Percentiles rank a stretch among this genome's conserved stretches.
Conservation (phyloP, 2,113 vertebrate species). For the Phaethornis superciliosus region DNA sequence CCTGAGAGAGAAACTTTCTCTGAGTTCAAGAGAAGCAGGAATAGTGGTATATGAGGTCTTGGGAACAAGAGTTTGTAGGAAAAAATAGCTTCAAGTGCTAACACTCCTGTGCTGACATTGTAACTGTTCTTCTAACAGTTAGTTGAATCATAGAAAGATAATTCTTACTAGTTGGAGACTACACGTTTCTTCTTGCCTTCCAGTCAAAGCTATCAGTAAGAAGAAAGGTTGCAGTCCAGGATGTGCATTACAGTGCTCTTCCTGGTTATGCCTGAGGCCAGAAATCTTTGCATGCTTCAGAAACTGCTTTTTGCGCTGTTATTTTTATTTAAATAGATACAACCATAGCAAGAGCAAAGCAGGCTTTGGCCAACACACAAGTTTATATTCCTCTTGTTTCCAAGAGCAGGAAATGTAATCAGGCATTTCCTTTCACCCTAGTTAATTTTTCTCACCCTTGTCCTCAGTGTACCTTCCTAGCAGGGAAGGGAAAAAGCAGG, state of each 20-base stretch:
- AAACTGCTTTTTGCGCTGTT: not conserved
- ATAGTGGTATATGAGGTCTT: not conserved
- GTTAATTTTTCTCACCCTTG: not conserved
- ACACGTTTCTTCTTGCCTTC: not conserved
- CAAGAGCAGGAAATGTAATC: not conserved
- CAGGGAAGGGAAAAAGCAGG: not conserved
- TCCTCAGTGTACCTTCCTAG: not conserved
- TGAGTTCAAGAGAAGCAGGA: not conserved
- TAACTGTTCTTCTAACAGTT: not conserved
- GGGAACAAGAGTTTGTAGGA: not conserved
- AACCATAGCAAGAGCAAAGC: not conserved
- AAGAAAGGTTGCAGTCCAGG: not conserved
- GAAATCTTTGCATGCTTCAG: not conserved
- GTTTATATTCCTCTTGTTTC: not conserved
- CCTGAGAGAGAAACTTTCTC: not conserved
- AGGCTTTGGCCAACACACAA: not conserved
- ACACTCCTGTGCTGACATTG: not conserved
- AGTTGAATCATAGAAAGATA: not conserved
- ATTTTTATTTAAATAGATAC: conserved; percentile 21
- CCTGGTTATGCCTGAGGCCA: not conserved
- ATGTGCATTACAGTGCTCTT: not conserved
- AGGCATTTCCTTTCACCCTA: not conserved
- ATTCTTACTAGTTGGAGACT: not conserved
- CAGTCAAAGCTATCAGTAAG: not conserved
- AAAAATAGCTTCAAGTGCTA: not conserved